phyloP scores from a whole-genome alignment of 2,113 vertebrate genomes.

The Pterophyllum scalare region DNA sequence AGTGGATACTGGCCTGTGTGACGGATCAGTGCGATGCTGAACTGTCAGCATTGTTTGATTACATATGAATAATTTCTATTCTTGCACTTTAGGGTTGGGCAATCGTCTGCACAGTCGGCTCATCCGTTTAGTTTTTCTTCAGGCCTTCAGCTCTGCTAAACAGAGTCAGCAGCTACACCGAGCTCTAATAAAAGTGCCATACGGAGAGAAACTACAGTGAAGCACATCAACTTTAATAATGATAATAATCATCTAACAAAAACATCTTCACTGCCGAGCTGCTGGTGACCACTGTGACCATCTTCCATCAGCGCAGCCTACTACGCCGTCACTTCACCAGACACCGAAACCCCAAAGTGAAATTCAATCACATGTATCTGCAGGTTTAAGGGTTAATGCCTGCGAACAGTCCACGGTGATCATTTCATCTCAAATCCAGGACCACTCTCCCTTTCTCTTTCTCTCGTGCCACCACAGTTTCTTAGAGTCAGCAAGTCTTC shows the following conservation, averaged over 20 bases:
- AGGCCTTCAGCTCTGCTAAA: neutral
- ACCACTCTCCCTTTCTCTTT: neutral
- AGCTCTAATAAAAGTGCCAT: neutral
- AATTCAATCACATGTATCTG: neutral
- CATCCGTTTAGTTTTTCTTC: neutral
- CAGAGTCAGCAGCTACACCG: neutral
- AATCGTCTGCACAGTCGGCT: neutral
- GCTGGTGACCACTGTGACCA: neutral
- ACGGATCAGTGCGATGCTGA: neutral
- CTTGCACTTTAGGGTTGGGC: no score
- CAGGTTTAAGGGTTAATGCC: neutral
- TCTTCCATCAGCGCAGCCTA: neutral
- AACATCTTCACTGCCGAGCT: neutral
- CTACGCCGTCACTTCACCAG: neutral
- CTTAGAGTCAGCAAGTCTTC: slow-evolving; percentile 11
- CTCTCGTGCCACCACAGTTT: slow-evolving; percentile 7
- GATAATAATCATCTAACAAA: neutral
- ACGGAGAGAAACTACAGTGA: neutral
- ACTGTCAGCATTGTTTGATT: no score
- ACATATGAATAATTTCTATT: neutral
- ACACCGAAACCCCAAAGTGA: neutral
- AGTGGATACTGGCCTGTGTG: neutral
- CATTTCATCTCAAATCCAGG: neutral
- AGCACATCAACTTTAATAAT: neutral
- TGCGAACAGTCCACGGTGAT: neutral